phyloP scores from a whole-genome alignment of 2,888 invertebrate species.

The Drosophila limbata region DNA sequence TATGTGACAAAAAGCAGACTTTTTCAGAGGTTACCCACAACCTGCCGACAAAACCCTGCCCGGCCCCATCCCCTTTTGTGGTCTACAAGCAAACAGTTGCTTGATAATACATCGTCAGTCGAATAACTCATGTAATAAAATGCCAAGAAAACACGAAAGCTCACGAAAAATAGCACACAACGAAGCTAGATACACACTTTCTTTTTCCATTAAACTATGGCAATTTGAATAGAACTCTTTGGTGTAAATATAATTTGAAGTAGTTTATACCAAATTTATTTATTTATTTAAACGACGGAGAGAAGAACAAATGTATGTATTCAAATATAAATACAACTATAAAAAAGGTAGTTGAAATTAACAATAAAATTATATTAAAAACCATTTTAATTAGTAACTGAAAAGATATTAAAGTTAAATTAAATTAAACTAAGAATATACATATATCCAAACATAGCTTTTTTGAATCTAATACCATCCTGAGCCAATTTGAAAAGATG shows the following conservation, averaged over 20 bases:
- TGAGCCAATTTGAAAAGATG: too few species aligned
- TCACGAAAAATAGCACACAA: slow-evolving; percentile 9
- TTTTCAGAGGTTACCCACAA: slow-evolving; percentile 34
- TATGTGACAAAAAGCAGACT: slow-evolving; percentile 74
- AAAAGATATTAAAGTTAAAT: too few species aligned
- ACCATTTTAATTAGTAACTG: too few species aligned
- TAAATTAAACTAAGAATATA: too few species aligned
- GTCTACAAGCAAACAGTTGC: slow-evolving; percentile 6
- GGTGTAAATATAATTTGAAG: not conserved
- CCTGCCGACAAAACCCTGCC: not conserved
- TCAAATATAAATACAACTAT: too few species aligned
- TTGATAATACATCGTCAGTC: slow-evolving; percentile 57
- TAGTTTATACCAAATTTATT: too few species aligned
- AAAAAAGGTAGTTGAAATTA: too few species aligned
- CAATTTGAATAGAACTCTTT: not conserved
- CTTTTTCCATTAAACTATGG: not conserved
- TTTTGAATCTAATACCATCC: too few species aligned
- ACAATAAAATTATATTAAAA: too few species aligned
- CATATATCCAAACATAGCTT: too few species aligned
- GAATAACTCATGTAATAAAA: slow-evolving; percentile 69
- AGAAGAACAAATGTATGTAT: too few species aligned
- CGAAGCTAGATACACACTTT: slow-evolving; percentile 26
- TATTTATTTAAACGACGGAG: too few species aligned
- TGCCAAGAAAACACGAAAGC: slow-evolving; percentile 50
- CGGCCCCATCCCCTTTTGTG: not conserved